Evolutionary conservation across 1,140 invertebrate genomes (phyloP), one percentile per base, ranked within the genome.

Genomic region (Gryllus bimaculatus): DNA sequence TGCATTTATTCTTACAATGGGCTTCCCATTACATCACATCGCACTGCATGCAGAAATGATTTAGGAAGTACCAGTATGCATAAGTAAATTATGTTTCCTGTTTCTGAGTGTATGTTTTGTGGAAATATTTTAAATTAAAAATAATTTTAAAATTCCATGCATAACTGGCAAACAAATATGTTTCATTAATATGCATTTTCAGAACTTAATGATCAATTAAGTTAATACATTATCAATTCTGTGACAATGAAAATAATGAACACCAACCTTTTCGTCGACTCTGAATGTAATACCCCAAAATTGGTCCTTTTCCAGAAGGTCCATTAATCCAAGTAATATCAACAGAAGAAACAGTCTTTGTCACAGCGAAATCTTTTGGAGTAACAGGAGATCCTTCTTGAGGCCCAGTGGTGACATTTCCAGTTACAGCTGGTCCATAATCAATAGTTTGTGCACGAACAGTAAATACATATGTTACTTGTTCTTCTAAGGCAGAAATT

Each of bases 281-380:
- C 88, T 99, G 97, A 79, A 99, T 93, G 77, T 98, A 93, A 86
- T 98, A 98, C 0, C 97, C 96, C 18, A 94, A 86, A 81, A 99
- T 93, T 10, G 94, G 93, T 0, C 92, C 93, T 82, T 91, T 91
- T 5, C 95, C 95, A n/a, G 92, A 92, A 74, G 92, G 89, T 21
- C 94, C 93, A 87, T 98, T 98, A 54, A 89, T 88, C 97, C 97
- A 98, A 77, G 92, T 90, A 81, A 99, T 87, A 82, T 93, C 92
- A 54, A 98, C 92, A 83, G 92, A 93, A 7, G 94, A 93, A n/a
- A 93, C 90, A 26, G 94, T 94, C 85, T 94, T 93, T 13, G 89
- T 88, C 7, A 98, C 84, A 20, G 85, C 88, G 7, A 98, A 89
- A 83, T 92, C 90, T 76, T 89, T 91, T 0, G 94, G 94, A 20